These are phyloP conservation scores for Poecilia picta DNA, from an alignment of 2,797 vertebrate species.

Conservation along the genomic window DNA sequence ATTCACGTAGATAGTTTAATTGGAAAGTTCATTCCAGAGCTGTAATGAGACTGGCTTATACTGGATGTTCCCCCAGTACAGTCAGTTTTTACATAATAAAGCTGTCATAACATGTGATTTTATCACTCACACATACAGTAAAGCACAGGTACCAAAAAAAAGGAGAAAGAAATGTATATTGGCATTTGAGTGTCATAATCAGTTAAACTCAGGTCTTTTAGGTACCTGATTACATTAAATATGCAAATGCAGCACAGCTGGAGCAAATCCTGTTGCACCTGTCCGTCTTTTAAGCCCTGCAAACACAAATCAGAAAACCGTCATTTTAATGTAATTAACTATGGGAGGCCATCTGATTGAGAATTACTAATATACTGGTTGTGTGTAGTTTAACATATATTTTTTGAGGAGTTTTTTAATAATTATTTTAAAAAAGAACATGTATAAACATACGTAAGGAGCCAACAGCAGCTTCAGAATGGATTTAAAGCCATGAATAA, in stretches of 20 bases:
- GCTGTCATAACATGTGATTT: no score
- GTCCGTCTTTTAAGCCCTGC: constrained; percentile 58
- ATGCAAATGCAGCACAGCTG: constrained; percentile 69
- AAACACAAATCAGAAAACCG: constrained; percentile 35
- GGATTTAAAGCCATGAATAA: neutral
- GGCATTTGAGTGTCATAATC: constrained; percentile 25
- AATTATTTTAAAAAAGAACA: neutral
- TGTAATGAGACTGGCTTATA: no score
- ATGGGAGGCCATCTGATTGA: constrained; percentile 26
- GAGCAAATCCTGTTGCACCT: constrained; percentile 65
- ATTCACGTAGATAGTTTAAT: no score
- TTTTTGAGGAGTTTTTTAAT: neutral
- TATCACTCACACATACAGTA: neutral
- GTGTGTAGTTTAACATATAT: neutral
- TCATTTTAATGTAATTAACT: constrained; percentile 50
- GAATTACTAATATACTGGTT: constrained; percentile 41
- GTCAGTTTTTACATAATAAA: neutral
- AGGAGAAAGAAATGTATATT: constrained; percentile 35
- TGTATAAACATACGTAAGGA: neutral
- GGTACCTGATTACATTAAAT: constrained; percentile 72
- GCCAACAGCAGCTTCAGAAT: neutral
- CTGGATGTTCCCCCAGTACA: no score
- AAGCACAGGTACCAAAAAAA: neutral
- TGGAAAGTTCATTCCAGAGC: no score
- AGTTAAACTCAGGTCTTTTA: constrained; percentile 56